Percentiles rank a stretch among this genome's conserved stretches.
Conservation (phyloP, 2,113 vertebrate species). For the Seriola dumerili region DNA sequence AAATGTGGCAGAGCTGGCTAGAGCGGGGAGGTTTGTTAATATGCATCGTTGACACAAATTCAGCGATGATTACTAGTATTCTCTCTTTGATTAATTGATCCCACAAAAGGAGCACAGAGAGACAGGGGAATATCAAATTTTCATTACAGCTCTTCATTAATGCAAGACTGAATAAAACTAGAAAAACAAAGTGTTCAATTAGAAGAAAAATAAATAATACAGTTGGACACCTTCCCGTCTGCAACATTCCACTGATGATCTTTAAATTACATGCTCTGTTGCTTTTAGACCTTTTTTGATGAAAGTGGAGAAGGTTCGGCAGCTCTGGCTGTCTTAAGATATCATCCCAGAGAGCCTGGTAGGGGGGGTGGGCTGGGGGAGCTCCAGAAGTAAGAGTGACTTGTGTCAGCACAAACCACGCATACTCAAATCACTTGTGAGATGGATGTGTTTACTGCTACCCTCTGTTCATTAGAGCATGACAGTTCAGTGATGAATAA, state of each 20-base stretch:
- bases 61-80: constrained; percentile 5
- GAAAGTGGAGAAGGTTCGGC: constrained; percentile 29
- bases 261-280: constrained; percentile 52
- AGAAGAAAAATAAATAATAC: constrained; percentile 23
- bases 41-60: constrained; percentile 24
- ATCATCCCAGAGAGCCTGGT: constrained; percentile 38
- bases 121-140: background rate
- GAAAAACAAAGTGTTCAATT: constrained; percentile 27
- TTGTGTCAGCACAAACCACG: constrained; percentile 65
- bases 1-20: constrained; percentile 6
- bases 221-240: background rate
- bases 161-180: background rate
- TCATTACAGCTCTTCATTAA: background rate
- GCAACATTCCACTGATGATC: constrained; percentile 22
- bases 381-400: constrained; percentile 61
- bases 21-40: background rate
- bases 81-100: constrained; percentile 21
- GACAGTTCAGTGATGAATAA: constrained; percentile 57
- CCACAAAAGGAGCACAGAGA: background rate
- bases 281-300: constrained; percentile 47
- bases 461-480: constrained; percentile 55
- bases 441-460: constrained; percentile 67
- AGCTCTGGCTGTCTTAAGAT: constrained; percentile 37
- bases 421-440: constrained; percentile 67
- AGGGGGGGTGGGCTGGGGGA: constrained; percentile 7